phyloP scores from a whole-genome alignment of 1,140 invertebrate genomes.

The Oryctes rhinoceros region DNA sequence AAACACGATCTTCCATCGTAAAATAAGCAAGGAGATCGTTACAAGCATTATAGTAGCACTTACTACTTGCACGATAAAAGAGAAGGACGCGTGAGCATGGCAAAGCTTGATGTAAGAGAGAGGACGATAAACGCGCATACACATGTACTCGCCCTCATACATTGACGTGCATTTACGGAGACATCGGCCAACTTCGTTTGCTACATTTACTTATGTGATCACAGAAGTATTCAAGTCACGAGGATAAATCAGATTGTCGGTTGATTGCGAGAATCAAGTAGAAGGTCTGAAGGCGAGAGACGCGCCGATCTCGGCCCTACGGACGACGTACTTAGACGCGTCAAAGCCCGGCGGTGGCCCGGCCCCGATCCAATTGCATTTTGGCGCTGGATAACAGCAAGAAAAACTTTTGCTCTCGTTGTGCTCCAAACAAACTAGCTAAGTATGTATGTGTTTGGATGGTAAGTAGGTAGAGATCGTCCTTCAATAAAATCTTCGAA shows the following conservation, averaged over 20 bases:
- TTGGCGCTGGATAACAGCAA: conserved; percentile 29
- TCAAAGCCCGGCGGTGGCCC: conserved; percentile 42
- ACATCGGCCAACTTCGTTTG: conserved; percentile 52
- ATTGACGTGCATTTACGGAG: background rate
- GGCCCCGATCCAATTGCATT: conserved; percentile 45
- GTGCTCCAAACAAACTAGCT: conserved; percentile 9
- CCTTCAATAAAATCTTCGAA: conserved; percentile 35
- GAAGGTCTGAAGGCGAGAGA: conserved; percentile 40
- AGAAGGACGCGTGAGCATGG: too few species aligned
- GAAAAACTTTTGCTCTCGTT: conserved; percentile 22
- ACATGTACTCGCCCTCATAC: background rate
- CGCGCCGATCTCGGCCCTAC: conserved; percentile 40
- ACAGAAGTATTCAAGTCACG: conserved; percentile 48
- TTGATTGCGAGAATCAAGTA: conserved; percentile 51
- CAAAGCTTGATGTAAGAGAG: background rate
- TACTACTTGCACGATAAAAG: too few species aligned
- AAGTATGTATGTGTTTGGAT: background rate
- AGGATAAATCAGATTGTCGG: conserved; percentile 47
- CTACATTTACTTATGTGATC: conserved; percentile 51
- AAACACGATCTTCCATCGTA: too few species aligned
- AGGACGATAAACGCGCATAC: background rate
- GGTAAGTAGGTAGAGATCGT: background rate
- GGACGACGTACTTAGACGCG: conserved; percentile 37
- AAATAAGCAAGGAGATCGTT: too few species aligned
- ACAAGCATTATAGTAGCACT: too few species aligned